Conservation (phyloP, 2,113 vertebrate species). For the Strix aluco region DNA sequence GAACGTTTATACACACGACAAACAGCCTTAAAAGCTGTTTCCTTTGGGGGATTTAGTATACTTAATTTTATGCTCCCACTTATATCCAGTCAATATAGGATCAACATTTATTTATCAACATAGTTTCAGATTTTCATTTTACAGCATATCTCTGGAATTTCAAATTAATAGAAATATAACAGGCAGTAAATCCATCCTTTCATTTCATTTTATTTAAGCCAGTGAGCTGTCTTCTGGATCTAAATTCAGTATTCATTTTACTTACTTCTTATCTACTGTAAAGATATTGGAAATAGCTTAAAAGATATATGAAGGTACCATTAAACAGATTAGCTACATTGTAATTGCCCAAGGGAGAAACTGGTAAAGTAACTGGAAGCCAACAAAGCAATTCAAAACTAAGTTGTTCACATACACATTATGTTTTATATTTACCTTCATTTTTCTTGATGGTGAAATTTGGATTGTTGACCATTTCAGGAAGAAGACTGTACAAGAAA, state of each 20-base stretch:
- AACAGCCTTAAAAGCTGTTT: conserved; percentile 22
- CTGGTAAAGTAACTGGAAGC: not conserved
- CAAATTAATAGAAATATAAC: not conserved
- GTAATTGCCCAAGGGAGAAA: not conserved
- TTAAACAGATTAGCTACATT: not conserved
- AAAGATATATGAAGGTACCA: not conserved
- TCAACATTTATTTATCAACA: conserved; percentile 2
- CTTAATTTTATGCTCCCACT: conserved; percentile 38
- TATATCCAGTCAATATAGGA: not conserved
- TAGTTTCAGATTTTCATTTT: not conserved
- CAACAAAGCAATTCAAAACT: not conserved
- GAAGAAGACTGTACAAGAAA: conserved; percentile 92
- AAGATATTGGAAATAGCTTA: conserved; percentile 8
- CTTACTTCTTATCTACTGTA: conserved; percentile 18
- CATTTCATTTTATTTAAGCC: not conserved
- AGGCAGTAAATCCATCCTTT: not conserved
- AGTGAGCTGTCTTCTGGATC: not conserved
- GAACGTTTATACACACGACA: not conserved
- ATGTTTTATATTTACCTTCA: conserved; percentile 78
- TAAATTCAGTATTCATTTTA: conserved; percentile 13
- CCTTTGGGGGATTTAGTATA: not conserved
- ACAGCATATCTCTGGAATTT: not conserved
- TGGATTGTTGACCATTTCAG: conserved; percentile 94
- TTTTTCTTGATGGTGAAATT: conserved; percentile 99
- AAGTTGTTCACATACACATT: not conserved